These are phyloP conservation scores for Carcharodon carcharias DNA, from an alignment of 2,797 vertebrate genomes.

Conservation along the genomic window DNA sequence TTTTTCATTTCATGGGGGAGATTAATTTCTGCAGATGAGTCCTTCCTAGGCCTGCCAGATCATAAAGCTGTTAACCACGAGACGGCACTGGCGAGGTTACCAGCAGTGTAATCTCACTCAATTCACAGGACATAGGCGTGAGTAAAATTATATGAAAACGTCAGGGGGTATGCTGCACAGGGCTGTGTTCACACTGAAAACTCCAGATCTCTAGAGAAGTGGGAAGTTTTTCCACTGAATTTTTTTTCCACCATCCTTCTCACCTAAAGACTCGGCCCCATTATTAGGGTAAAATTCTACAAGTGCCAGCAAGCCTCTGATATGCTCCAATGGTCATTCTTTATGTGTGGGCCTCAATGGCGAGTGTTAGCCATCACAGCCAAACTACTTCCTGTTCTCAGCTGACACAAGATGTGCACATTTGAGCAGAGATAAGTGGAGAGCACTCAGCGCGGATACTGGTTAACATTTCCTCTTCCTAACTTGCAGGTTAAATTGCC, in stretches of 20 bases:
- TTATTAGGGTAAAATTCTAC: too few species aligned
- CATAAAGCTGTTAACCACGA: background rate
- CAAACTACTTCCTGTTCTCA: background rate
- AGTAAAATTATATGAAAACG: background rate
- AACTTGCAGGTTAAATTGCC: too few species aligned
- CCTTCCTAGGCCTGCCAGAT: background rate
- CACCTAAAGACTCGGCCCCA: background rate
- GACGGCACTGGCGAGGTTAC: background rate
- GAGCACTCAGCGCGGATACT: background rate
- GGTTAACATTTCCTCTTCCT: background rate
- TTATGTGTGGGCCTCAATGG: background rate
- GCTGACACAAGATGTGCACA: background rate
- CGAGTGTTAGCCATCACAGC: background rate
- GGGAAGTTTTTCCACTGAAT: background rate
- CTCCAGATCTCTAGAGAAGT: background rate
- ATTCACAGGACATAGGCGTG: background rate
- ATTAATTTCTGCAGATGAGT: background rate
- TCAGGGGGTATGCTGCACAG: background rate
- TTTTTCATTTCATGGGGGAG: background rate
- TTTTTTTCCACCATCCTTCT: background rate
- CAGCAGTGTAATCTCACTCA: conserved; percentile 26
- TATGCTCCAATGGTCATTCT: background rate
- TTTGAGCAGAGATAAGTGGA: background rate
- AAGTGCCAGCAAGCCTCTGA: too few species aligned
- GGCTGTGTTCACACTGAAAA: background rate